phyloP scores from a whole-genome alignment of 1,140 invertebrate species.

The Cydia splendana region DNA sequence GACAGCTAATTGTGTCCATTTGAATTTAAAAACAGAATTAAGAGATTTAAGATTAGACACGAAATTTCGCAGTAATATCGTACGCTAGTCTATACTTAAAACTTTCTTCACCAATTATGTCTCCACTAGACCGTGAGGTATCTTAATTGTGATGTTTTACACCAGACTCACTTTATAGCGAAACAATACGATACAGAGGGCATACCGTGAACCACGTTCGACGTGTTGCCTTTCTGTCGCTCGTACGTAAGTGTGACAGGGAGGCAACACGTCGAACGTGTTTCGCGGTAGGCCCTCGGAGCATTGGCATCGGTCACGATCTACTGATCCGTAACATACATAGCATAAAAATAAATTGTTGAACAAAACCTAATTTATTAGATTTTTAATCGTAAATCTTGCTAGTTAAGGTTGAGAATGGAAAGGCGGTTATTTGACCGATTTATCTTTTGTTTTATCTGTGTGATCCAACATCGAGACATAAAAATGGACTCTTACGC shows the following conservation, averaged over 20 bases:
- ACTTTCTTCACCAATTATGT: constrained; percentile 20
- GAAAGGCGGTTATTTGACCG: not conserved
- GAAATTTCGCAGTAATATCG: not conserved
- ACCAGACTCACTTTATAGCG: not conserved
- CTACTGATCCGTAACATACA: constrained; percentile 6
- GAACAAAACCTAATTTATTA: not conserved
- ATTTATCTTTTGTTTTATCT: constrained; percentile 17
- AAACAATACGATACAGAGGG: not conserved
- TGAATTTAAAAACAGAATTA: too few relatives aligned
- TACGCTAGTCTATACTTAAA: not conserved
- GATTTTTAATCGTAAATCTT: not conserved
- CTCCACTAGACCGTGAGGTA: constrained; percentile 1
- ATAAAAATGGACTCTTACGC: not conserved
- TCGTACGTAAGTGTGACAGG: too few relatives aligned
- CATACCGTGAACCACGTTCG: too few relatives aligned
- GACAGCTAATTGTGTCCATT: too few relatives aligned
- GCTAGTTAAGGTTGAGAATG: not conserved
- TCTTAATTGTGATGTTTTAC: constrained; percentile 13
- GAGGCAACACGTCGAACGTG: too few relatives aligned
- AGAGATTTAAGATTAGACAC: not conserved
- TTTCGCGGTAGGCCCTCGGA: too few relatives aligned
- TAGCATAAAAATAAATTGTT: constrained; percentile 12
- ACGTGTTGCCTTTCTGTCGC: too few relatives aligned
- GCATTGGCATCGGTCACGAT: constrained; percentile 11
- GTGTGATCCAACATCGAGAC: not conserved